Conservation (phyloP, 2,888 invertebrate species). For the Polyploca ridens region DNA sequence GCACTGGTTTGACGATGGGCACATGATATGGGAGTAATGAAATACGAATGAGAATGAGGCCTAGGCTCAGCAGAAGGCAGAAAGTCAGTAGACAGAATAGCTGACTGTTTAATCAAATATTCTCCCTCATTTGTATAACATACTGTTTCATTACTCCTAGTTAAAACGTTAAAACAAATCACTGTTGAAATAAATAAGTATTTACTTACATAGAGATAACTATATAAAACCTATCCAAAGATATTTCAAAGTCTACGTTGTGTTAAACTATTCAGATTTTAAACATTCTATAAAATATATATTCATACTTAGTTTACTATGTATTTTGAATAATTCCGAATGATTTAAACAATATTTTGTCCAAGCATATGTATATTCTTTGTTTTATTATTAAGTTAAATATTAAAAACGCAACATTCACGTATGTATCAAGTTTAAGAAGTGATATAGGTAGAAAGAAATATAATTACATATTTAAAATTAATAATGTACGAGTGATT, state of each 20-base stretch:
- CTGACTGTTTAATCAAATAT: no score
- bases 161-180: slow-evolving; percentile 26
- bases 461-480: background rate
- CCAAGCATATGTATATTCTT: background rate
- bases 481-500: background rate
- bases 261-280: slow-evolving; percentile 4
- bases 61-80: no score
- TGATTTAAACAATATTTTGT: background rate
- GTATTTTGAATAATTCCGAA: background rate
- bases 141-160: slow-evolving; percentile 19
- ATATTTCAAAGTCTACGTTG: slow-evolving; percentile 1
- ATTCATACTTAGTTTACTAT: background rate
- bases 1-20: slow-evolving; percentile 42
- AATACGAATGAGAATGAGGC: slow-evolving; percentile 10
- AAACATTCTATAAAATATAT: background rate
- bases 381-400: background rate
- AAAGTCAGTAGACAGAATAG: no score
- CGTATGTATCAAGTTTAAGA: background rate
- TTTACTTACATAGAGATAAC: background rate
- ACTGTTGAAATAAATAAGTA: slow-evolving; percentile 32
- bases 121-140: no score
- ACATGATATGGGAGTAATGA: slow-evolving; percentile 23
- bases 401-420: background rate
- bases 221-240: slow-evolving; percentile 1
- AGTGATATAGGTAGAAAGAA: slow-evolving; percentile 2